Evolutionary conservation across 2,113 vertebrate genomes (phyloP), one percentile per base, ranked within the genome.

Genomic region (Silurus glanis): DNA sequence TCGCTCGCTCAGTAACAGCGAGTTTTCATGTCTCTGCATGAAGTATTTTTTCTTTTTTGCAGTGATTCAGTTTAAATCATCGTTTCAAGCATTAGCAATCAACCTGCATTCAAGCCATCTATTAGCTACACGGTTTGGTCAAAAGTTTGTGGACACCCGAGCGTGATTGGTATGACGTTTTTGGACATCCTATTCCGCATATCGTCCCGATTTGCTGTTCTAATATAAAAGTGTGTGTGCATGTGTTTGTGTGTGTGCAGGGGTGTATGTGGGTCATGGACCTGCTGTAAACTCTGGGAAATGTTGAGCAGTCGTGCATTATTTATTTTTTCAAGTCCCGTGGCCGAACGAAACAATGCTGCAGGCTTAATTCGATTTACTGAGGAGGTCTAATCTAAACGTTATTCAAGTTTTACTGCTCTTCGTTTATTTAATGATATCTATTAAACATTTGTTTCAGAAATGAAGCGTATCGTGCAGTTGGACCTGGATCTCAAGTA

Each of bases 401-500:
- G 28, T 45, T 74, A 12, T 0, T 19, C 17, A 62, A 23, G 13
- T 55, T 56, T 28, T 56, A 49, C 5, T 6, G 9, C 19, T n/a
- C 23, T 13, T 51, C 7, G n/a, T 79, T 8, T 1, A 2, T 37
- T 37, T 55, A 45, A 17, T 28, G 6, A n/a, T n/a, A n/a, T 14
- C 21, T 45, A 6, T 81, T 69, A 58, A 23, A 0, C 14, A 87
- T 86, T 87, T 87, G 59, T 80, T 74, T 79, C 91, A 99, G 98
- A 96, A 90, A 94, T 99, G 91, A 94, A 92, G 0, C 93, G 25
- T 69, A 96, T 99, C 55, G 95, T 99, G 86, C 98, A 98, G 93
- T 93, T 99, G 84, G 98, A 99, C 89, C 93, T 99, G 82, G 98
- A 99, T 89, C 94, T 99, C 55, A 97, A 98, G 88, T 98, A 96